Percentiles rank a stretch among this genome's conserved stretches.
Evolutionary conservation across 2,888 invertebrate genomes (phyloP).

Genomic region (Epinotia bilunana): DNA sequence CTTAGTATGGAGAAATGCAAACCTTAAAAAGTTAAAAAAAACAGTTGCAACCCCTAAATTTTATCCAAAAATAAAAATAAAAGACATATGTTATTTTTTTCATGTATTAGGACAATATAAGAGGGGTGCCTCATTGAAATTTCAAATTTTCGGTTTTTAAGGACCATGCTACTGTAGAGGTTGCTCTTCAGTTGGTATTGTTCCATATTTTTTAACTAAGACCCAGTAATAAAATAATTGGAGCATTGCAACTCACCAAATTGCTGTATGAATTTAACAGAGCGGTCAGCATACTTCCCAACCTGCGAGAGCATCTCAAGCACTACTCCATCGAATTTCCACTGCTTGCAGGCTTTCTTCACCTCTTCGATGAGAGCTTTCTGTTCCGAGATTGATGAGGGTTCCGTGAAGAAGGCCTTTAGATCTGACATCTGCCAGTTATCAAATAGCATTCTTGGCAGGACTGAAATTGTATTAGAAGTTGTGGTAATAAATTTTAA

Average conservation of each 20-base stretch:
- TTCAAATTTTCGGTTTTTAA: no score
- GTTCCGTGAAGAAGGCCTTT: slow-evolving; percentile 87
- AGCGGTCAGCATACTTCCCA: slow-evolving; percentile 87
- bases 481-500: no score
- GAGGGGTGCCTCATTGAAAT: no score
- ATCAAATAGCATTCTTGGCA: slow-evolving; percentile 96
- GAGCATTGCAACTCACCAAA: slow-evolving; percentile 79
- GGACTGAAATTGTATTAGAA: slow-evolving; percentile 84
- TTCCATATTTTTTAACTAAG: not conserved
- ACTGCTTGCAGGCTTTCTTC: slow-evolving; percentile 87
- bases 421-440: slow-evolving; percentile 92
- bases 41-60: no score
- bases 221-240: slow-evolving; percentile 14
- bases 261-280: slow-evolving; percentile 86
- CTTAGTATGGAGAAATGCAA: no score
- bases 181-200: no score
- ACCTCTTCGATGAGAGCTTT: slow-evolving; percentile 88
- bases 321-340: slow-evolving; percentile 95
- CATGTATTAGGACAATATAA: no score
- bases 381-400: slow-evolving; percentile 86
- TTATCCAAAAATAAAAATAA: no score
- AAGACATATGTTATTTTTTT: no score
- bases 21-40: no score
- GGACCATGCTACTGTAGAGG: no score
- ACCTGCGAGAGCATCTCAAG: slow-evolving; percentile 94